Percentiles rank a stretch among this genome's conserved stretches.
phyloP scores from a whole-genome alignment of 2,888 invertebrate species.

The Clitarchus hookeri region DNA sequence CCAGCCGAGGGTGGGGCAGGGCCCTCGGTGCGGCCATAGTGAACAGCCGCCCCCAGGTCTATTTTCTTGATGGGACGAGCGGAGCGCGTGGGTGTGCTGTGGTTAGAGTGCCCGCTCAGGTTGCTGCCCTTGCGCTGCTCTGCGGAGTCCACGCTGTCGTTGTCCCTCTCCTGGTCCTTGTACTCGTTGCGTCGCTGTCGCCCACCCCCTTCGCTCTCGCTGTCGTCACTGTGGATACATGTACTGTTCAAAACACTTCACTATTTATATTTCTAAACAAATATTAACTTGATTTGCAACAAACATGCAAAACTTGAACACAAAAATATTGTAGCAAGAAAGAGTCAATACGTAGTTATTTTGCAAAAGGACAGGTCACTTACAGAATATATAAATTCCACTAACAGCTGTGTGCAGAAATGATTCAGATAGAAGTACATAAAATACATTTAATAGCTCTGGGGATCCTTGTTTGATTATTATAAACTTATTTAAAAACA shows the following conservation, averaged over 20 bases:
- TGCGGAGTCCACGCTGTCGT: conserved; percentile 47
- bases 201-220: conserved; percentile 67
- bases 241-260: conserved; percentile 15
- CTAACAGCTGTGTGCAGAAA: no score
- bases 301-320: no score
- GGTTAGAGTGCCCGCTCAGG: conserved; percentile 55
- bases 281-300: no score
- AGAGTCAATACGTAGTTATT: no score
- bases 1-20: not conserved
- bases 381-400: no score
- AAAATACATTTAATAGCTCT: no score
- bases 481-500: no score
- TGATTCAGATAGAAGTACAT: no score
- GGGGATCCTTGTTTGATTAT: no score
- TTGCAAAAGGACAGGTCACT: no score
- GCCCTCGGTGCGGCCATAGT: conserved; percentile 58
- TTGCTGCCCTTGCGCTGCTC: conserved; percentile 48
- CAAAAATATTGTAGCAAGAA: no score
- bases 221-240: conserved; percentile 58
- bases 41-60: conserved; percentile 70
- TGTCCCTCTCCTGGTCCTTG: conserved; percentile 58
- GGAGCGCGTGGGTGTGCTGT: conserved; percentile 53
- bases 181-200: conserved; percentile 51
- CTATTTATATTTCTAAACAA: not conserved
- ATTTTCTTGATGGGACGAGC: conserved; percentile 60